Conservation (phyloP, 2,113 vertebrate species). For the Accipiter cooperii region DNA sequence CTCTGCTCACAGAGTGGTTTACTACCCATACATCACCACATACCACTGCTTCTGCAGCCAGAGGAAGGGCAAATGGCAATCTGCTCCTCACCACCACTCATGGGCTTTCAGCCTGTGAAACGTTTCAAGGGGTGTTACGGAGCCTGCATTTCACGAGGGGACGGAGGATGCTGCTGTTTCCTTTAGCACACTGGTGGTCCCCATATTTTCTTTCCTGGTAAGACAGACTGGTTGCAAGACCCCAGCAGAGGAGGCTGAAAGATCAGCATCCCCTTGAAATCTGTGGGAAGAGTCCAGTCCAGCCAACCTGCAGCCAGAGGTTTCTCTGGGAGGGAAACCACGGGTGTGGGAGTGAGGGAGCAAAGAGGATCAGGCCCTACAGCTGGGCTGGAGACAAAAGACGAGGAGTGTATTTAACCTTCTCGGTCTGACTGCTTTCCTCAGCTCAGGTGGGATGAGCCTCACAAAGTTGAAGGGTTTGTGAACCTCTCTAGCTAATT, state of each 20-base stretch:
- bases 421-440: neutral
- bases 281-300: neutral
- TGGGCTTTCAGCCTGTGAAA: neutral
- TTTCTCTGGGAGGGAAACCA: neutral
- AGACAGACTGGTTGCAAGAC: neutral
- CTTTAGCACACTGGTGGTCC: neutral
- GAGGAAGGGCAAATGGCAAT: neutral
- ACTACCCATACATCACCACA: neutral
- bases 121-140: fast-evolving
- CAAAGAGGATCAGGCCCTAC: neutral
- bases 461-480: neutral
- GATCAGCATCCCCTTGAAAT: neutral
- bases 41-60: neutral
- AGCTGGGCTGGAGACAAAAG: neutral
- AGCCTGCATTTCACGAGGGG: neutral
- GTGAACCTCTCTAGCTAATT: neutral
- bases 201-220: neutral
- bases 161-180: neutral
- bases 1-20: neutral
- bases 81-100: neutral
- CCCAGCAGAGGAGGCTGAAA: neutral
- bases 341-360: fast-evolving
- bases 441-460: neutral
- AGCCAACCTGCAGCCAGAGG: neutral
- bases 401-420: neutral